Percentiles rank a stretch among this genome's conserved stretches.
These are phyloP conservation scores for Urosaurus nigricauda DNA, from an alignment of 2,797 vertebrate species.

Conservation along the genomic window DNA sequence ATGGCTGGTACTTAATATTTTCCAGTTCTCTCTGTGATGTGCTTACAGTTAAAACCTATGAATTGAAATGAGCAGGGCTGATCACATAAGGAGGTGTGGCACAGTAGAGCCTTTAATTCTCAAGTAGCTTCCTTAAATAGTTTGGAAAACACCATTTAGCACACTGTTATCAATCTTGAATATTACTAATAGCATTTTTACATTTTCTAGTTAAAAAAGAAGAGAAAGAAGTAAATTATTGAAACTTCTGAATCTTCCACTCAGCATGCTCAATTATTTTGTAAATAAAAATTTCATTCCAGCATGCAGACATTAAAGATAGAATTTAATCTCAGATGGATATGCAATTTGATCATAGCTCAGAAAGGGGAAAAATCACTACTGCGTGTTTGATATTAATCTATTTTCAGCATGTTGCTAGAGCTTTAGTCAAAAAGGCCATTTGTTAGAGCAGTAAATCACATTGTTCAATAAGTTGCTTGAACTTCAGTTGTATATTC, in stretches of 20 bases:
- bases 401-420: slow-evolving; percentile 28
- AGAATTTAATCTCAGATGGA: slow-evolving; percentile 48
- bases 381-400: slow-evolving; percentile 24
- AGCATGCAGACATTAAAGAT: slow-evolving; percentile 36
- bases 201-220: slow-evolving; percentile 8
- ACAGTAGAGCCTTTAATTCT: slow-evolving; percentile 13
- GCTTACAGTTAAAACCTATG: slow-evolving; percentile 13
- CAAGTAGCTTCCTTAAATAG: slow-evolving; percentile 35
- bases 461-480: background rate
- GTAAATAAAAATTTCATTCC: slow-evolving; percentile 46
- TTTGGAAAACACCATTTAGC: slow-evolving; percentile 15
- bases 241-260: slow-evolving; percentile 24
- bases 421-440: slow-evolving; percentile 20
- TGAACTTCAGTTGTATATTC: background rate
- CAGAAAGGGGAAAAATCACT: background rate
- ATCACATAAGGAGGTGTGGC: background rate
- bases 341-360: slow-evolving; percentile 44
- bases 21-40: slow-evolving; percentile 5
- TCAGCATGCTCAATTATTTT: slow-evolving; percentile 47
- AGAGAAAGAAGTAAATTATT: slow-evolving; percentile 34
- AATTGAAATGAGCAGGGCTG: background rate
- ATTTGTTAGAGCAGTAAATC: slow-evolving; percentile 22
- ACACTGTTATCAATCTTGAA: slow-evolving; percentile 28
- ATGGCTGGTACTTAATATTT: slow-evolving; percentile 14
- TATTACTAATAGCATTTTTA: slow-evolving; percentile 36